Percentiles rank a stretch among this genome's conserved stretches.
These are phyloP conservation scores for Sciaenops ocellatus DNA, from an alignment of 2,797 vertebrate genomes.

Conservation along the genomic window DNA sequence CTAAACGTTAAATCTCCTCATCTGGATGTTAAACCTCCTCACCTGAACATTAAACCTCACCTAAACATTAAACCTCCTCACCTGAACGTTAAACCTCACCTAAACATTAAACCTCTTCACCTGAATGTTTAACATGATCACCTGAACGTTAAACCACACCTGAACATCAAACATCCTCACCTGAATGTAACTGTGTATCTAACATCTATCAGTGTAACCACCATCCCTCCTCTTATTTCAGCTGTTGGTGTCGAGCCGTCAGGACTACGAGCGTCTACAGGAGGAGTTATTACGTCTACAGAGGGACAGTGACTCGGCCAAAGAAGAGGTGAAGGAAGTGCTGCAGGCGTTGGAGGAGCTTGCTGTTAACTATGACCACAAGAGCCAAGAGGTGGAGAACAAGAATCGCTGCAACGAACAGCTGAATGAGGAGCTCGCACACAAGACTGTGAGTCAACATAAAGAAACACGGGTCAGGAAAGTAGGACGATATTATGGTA, in stretches of 20 bases:
- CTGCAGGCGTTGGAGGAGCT: conserved; percentile 97
- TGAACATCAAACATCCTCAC: not conserved
- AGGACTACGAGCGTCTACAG: conserved; percentile 93
- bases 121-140: too few species aligned
- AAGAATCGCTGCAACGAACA: conserved; percentile 89
- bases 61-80: not conserved
- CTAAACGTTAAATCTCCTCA: not conserved
- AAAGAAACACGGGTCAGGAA: not conserved
- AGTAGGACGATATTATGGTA: not conserved
- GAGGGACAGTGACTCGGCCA: conserved; percentile 91
- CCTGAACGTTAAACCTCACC: too few species aligned
- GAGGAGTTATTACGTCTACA: conserved; percentile 93
- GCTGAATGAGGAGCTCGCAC: conserved; percentile 91
- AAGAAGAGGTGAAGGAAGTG: conserved; percentile 98
- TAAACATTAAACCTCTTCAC: not conserved
- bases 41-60: too few species aligned
- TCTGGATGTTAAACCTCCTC: too few species aligned
- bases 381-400: conserved; percentile 95
- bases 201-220: not conserved
- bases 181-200: not conserved
- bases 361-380: conserved; percentile 98
- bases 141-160: too few species aligned
- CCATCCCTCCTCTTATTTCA: conserved; percentile 51
- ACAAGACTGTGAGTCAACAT: conserved; percentile 87
- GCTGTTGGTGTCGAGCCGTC: conserved; percentile 89